Evolutionary conservation across 2,113 vertebrate genomes (phyloP).

Genomic region (Xiphophorus couchianus): DNA sequence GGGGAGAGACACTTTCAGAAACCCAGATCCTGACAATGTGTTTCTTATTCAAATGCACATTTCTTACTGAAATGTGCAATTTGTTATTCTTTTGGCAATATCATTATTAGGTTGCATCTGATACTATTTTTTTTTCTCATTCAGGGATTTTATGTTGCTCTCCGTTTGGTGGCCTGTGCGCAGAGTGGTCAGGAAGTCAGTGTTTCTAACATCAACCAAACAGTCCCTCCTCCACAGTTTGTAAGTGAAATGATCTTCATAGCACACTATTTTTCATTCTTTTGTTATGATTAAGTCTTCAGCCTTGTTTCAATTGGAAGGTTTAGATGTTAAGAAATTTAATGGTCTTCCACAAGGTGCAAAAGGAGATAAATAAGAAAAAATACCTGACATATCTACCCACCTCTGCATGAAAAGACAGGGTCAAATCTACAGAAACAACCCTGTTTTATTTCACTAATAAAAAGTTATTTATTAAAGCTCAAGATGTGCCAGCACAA

Average conservation of each 20-base stretch:
- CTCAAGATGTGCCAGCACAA: too few relatives aligned
- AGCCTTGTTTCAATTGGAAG: background rate
- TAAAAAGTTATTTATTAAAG: too few relatives aligned
- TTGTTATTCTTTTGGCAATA: background rate
- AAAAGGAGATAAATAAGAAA: too few relatives aligned
- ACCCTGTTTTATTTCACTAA: too few relatives aligned
- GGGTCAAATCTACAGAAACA: too few relatives aligned
- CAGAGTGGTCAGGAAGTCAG: constrained; percentile 92
- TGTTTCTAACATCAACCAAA: constrained; percentile 85
- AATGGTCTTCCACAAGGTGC: too few relatives aligned
- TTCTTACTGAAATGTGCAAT: too few relatives aligned
- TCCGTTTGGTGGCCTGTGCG: constrained; percentile 92
- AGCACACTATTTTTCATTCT: background rate
- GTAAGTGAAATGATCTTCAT: constrained; percentile 82
- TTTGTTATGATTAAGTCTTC: background rate
- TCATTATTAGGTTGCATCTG: background rate
- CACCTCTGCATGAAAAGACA: too few relatives aligned
- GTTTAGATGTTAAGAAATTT: background rate
- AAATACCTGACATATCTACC: too few relatives aligned
- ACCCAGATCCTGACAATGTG: too few relatives aligned
- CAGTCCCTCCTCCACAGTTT: constrained; percentile 91
- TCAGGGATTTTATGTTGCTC: constrained; percentile 92
- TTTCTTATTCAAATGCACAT: too few relatives aligned
- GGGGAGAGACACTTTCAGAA: too few relatives aligned
- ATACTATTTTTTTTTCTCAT: constrained; percentile 15